These are phyloP conservation scores for Halcyon malimbica DNA, from an alignment of 2,113 vertebrate species.

Conservation along the genomic window DNA sequence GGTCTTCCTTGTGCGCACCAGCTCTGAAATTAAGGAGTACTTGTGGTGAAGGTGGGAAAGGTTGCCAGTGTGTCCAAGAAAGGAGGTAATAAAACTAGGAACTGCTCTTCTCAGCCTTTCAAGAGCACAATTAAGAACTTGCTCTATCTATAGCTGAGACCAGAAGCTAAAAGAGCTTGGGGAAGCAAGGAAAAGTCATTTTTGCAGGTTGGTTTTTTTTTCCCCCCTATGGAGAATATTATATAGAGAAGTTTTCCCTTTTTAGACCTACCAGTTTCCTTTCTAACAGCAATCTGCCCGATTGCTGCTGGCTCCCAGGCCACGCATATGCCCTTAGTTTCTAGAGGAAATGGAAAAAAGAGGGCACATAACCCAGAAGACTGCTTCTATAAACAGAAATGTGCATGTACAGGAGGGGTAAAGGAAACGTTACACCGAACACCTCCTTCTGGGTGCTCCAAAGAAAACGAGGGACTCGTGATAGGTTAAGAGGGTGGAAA, in stretches of 20 bases:
- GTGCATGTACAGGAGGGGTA: fast-evolving
- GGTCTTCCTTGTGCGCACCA: background rate
- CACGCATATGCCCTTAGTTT: background rate
- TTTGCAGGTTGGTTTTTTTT: background rate
- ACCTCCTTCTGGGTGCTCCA: background rate
- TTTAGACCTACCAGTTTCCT: background rate
- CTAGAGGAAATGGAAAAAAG: background rate
- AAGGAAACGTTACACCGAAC: background rate
- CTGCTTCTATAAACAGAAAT: background rate
- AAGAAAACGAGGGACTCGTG: background rate
- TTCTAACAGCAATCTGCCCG: background rate
- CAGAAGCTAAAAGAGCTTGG: constrained; percentile 9
- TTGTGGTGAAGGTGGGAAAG: background rate
- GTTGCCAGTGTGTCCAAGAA: background rate
- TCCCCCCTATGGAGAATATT: background rate
- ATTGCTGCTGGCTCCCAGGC: background rate
- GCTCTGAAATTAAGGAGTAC: background rate
- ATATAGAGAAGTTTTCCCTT: background rate
- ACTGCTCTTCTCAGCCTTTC: constrained; percentile 27
- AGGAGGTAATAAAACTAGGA: background rate
- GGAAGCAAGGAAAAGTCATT: constrained; percentile 8
- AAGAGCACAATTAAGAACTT: background rate
- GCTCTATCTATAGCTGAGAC: background rate
- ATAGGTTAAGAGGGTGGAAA: background rate
- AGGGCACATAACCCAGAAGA: background rate